phyloP scores from a whole-genome alignment of 2,113 vertebrate species.

The Pedetes capensis region DNA sequence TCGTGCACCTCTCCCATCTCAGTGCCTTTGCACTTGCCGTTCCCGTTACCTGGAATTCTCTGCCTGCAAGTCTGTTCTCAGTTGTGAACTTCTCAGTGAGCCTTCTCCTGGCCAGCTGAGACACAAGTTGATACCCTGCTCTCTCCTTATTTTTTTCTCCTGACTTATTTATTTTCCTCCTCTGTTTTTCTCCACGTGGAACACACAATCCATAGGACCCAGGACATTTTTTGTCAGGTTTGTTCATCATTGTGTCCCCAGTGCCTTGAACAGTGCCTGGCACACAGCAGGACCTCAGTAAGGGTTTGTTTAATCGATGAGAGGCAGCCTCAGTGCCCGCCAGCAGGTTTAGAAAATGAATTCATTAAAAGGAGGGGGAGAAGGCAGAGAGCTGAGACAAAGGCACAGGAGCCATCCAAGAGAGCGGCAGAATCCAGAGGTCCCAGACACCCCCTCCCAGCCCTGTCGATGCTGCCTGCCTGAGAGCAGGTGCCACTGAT shows the following conservation, averaged over 20 bases:
- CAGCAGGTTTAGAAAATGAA: neutral
- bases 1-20: neutral
- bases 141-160: neutral
- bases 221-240: neutral
- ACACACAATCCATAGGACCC: neutral
- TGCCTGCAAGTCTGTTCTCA: neutral
- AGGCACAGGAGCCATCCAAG: neutral
- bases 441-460: neutral
- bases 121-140: neutral
- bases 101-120: neutral
- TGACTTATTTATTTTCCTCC: neutral
- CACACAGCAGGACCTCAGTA: neutral
- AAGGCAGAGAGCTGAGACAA: neutral
- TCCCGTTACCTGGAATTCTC: neutral
- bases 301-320: neutral
- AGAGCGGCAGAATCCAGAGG: neutral
- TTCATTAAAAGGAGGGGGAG: neutral
- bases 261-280: too few species aligned
- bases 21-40: neutral
- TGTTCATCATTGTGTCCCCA: neutral
- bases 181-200: neutral
- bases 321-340: neutral
- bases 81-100: neutral
- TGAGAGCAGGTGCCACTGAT: neutral
- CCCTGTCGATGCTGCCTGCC: neutral